Conservation (phyloP, 2,113 vertebrate genomes). For the Oostethus manadensis region DNA sequence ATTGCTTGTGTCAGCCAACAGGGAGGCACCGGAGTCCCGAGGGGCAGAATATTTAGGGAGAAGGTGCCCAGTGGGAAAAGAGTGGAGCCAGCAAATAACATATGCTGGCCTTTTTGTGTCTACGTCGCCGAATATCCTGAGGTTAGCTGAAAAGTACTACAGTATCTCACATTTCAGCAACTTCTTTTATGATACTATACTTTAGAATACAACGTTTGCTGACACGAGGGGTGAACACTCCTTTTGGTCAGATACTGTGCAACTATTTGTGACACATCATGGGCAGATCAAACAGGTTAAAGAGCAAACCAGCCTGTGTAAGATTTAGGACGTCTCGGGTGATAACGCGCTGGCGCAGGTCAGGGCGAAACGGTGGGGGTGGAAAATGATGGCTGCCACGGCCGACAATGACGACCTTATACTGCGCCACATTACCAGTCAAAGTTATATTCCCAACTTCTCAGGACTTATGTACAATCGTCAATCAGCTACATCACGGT, state of each 20-base stretch:
- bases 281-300: not conserved
- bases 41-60: conserved; percentile 52
- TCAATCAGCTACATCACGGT: not conserved
- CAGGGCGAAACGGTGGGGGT: conserved; percentile 15
- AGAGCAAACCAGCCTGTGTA: conserved; percentile 9
- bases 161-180: too few species aligned
- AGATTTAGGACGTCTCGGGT: conserved; percentile 25
- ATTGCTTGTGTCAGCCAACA: conserved; percentile 67
- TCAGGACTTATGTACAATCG: not conserved
- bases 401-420: conserved; percentile 35
- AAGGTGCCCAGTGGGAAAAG: conserved; percentile 49
- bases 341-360: conserved; percentile 23
- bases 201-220: too few species aligned
- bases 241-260: too few species aligned
- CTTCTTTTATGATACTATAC: too few species aligned
- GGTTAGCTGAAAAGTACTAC: not conserved
- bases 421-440: conserved; percentile 14
- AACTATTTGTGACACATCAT: not conserved
- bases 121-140: conserved; percentile 1
- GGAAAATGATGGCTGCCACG: conserved; percentile 31
- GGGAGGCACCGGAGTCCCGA: conserved; percentile 59
- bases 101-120: conserved; percentile 28
- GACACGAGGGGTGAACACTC: too few species aligned
- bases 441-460: not conserved
- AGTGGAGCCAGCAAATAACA: conserved; percentile 26